Base-by-base conservation (phyloP, 2,113 vertebrate species). In the Chloropsis cyanopogon region DNA sequence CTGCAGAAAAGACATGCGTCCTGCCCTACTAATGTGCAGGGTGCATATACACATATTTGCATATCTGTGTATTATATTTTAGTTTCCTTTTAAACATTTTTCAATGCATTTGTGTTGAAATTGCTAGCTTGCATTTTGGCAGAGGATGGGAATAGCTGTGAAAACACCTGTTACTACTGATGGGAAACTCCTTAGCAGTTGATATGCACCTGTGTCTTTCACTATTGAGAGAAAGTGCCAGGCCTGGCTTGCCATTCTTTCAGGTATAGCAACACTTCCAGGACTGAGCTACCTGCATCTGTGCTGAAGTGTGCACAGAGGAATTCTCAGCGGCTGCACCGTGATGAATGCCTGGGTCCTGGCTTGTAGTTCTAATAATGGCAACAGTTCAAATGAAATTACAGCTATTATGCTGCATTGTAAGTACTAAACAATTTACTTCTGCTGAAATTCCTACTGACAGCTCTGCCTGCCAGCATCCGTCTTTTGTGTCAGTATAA, bases 351-450 rank as follows among this genome's bases (percentile, higher is more conserved):
- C 49, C 82, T 82, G 41, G 72, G 90, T 94, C 95, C 96, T 93
- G 89, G 66, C 92, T 96, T 29, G 25, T 66, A 65, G 60, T 94
- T 96, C 97, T 95, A 97, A 97, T 98, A 97, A 96, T 97, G 97
- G 96, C 96, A 97, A 84, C 86, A 77, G 82, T 97, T 98, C 97
- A 97, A 97, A 93, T 89, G 94, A 95, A 98, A 98, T 98, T 97
- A 96, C 86, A 94, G 96, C 95, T 97, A 96, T 98, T 98, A 97
- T 95, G 87, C 90, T 96, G 92, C 90, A 96, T 97, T 97, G 87
- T 89, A 94, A 97, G 97, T 92, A 95, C 88, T 96, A 97, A 97
- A 96, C 97, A 97, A 96, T 98, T 97, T 97, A 95, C 94, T 97
- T 97, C 95, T 90, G 90, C 91, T 89, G 97, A 97, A 97, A 96